Evolutionary conservation across 1,140 invertebrate genomes (phyloP).

Genomic region (Drosophila eugracilis): DNA sequence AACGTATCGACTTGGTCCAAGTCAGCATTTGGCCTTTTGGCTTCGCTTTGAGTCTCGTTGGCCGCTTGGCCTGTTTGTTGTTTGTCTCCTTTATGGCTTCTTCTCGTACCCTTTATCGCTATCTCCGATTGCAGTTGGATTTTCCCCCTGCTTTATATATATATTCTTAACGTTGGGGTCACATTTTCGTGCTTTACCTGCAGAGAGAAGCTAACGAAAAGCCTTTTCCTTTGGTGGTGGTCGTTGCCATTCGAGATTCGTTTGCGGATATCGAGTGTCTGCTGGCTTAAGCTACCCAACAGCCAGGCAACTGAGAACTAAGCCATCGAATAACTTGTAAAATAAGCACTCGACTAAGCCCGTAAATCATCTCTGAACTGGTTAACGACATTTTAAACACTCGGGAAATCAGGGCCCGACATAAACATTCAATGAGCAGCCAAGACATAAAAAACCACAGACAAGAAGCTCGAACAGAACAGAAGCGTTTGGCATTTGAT

Average conservation of each 20-base stretch:
- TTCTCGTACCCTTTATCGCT: constrained; percentile 78
- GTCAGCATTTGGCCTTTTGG: constrained; percentile 36
- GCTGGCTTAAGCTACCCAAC: too few relatives aligned
- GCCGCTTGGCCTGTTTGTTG: constrained; percentile 65
- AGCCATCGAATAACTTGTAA: not conserved
- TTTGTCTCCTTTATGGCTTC: constrained; percentile 83
- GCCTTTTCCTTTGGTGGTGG: constrained; percentile 38
- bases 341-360: constrained; percentile 18
- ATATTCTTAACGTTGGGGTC: constrained; percentile 52
- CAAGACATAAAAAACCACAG: constrained; percentile 41
- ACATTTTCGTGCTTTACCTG: constrained; percentile 68
- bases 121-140: constrained; percentile 74
- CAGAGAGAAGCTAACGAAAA: constrained; percentile 49
- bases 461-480: constrained; percentile 26
- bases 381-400: constrained; percentile 77
- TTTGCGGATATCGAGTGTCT: constrained; percentile 66
- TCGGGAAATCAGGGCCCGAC: constrained; percentile 42
- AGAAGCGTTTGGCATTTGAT: constrained; percentile 72
- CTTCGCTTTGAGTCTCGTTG: constrained; percentile 32
- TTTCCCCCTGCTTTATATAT: constrained; percentile 50
- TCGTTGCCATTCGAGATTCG: constrained; percentile 24
- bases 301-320: too few relatives aligned
- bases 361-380: constrained; percentile 23
- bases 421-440: constrained; percentile 64
- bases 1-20: constrained; percentile 7